phyloP scores from a whole-genome alignment of 2,888 invertebrate genomes.

The Rotaria sp. region DNA sequence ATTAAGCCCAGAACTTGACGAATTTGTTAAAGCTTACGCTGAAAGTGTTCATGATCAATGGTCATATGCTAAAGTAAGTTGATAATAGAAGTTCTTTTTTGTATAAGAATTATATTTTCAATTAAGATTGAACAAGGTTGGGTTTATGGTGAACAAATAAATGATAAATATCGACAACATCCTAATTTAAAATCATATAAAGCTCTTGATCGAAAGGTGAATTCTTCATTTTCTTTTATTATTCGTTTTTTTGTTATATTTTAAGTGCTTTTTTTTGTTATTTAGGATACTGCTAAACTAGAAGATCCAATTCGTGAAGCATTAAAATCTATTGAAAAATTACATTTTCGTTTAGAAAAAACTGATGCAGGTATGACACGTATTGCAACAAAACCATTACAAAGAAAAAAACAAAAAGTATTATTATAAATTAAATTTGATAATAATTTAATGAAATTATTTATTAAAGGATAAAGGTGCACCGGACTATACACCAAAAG shows the following conservation, averaged over 20 bases:
- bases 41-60: constrained; percentile 40
- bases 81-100: not conserved
- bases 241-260: not conserved
- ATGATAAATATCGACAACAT: constrained; percentile 78
- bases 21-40: constrained; percentile 20
- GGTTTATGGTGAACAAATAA: constrained; percentile 82
- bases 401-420: constrained; percentile 34
- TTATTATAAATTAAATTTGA: not conserved
- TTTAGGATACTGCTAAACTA: constrained; percentile 82
- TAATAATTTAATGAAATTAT: not conserved
- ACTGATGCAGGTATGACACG: constrained; percentile 9
- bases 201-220: constrained; percentile 81
- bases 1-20: constrained; percentile 32
- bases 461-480: not conserved
- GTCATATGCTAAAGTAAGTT: constrained; percentile 25
- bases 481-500: constrained; percentile 65
- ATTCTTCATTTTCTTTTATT: constrained; percentile 47
- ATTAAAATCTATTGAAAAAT: constrained; percentile 78
- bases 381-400: constrained; percentile 31
- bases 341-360: constrained; percentile 79
- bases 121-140: constrained; percentile 71
- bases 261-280: too few species aligned
- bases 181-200: constrained; percentile 87
- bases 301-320: constrained; percentile 76
- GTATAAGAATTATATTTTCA: too few species aligned